Conservation (phyloP, 2,888 invertebrate genomes). For the Cheilosia soror region DNA sequence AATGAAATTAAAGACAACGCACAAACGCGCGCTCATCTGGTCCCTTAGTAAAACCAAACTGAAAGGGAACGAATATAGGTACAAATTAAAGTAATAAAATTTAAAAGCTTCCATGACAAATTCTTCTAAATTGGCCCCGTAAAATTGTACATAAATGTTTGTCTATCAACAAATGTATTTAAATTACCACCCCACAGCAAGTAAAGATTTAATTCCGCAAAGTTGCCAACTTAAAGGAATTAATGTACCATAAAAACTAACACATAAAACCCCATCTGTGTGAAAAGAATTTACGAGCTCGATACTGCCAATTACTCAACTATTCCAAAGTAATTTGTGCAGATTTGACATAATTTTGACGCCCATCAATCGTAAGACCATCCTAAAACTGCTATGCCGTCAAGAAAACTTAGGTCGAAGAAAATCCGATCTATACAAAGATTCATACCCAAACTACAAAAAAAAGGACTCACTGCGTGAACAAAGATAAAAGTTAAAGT, state of each 20-base stretch:
- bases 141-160: conserved; percentile 6
- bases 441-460: too few species aligned
- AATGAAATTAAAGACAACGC: too few species aligned
- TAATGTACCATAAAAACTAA: conserved; percentile 26
- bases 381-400: too few species aligned
- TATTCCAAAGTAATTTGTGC: conserved; percentile 18
- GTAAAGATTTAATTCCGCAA: conserved; percentile 7
- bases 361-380: background rate
- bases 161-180: conserved; percentile 4
- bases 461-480: too few species aligned
- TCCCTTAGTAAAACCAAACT: background rate
- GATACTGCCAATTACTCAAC: conserved; percentile 16
- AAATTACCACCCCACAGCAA: conserved; percentile 5
- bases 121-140: conserved; percentile 9
- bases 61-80: background rate
- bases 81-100: conserved; percentile 15
- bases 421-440: too few species aligned
- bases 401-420: too few species aligned
- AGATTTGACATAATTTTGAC: conserved; percentile 15
- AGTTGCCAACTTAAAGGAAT: conserved; percentile 20
- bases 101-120: background rate
- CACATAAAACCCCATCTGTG: conserved; percentile 15
- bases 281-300: conserved; percentile 18
- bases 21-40: too few species aligned
- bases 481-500: too few species aligned